Evolutionary conservation across 2,888 invertebrate species (phyloP), one percentile per base, ranked within the genome.

Genomic region (Hydrotaea cyrtoneurina): DNA sequence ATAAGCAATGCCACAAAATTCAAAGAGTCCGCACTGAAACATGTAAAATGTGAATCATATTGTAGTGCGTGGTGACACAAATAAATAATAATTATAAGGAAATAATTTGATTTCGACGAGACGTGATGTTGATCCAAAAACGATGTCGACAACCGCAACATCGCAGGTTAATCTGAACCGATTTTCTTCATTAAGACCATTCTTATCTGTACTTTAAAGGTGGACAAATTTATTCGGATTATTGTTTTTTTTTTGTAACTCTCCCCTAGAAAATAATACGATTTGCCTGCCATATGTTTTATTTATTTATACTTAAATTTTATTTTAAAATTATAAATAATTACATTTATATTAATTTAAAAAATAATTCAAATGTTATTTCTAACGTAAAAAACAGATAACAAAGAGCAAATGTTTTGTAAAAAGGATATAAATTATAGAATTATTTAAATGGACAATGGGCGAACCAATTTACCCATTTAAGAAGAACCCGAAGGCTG

Each of bases 221-320:
- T n/a, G n/a, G n/a, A n/a, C n/a, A n/a, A n/a, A n/a, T n/a, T n/a
- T n/a, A n/a, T n/a, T n/a, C n/a, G n/a, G n/a, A n/a, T n/a, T n/a
- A n/a, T n/a, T n/a, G n/a, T n/a, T n/a, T 31, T 31, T 31, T 31
- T 4, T 31, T 31, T 31, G 31, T 31, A 31, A 19, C 55, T 1
- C 23, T 53, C 17, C 53, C 53, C 2, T 57, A 8, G 23, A 57
- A 57, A 57, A 21, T 57, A 57, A 57, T 21, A 23, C 3, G 5
- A 57, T 57, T n/a, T n/a, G n/a, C n/a, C n/a, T n/a, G 50, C n/a
- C 8, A 50, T 13, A n/a, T 59, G 23, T 59, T 62, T 0, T 39
- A 31, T 83, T 77, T 83, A 83, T 84, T 80, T 64, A 80, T 77
- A 84, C 83, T 84, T 80, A 83, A 83, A 78, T 75, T 72, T 84